A percentile compares a stretch with the other conserved stretches of the same genome.
Conservation (phyloP, 2,113 vertebrate genomes). For the Pachycephala philippinensis region DNA sequence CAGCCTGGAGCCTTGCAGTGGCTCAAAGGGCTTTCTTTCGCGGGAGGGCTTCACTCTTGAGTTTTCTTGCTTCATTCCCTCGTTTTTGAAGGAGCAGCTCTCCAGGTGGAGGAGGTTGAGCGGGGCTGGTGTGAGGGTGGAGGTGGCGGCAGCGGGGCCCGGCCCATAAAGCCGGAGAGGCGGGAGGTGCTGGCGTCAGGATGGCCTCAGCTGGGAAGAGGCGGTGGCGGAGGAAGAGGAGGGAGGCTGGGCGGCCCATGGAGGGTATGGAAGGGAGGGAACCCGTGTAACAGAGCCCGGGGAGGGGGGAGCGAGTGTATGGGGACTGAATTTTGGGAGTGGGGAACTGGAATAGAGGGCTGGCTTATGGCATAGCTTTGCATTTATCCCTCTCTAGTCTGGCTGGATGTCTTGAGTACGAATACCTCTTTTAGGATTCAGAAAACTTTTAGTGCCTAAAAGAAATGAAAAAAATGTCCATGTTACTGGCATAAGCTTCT, state of each 20-base stretch:
- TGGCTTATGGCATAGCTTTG: neutral
- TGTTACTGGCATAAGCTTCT: neutral
- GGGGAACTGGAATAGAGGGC: neutral
- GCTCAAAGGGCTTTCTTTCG: neutral
- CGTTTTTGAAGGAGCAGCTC: neutral
- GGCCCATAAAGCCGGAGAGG: neutral
- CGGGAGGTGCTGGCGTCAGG: rapidly evolving
- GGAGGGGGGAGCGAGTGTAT: rapidly evolving
- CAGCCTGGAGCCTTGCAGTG: neutral
- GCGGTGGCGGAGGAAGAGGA: neutral
- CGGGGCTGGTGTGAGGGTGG: neutral
- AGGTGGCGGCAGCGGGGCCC: neutral
- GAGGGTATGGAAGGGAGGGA: neutral
- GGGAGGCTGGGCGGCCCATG: neutral
- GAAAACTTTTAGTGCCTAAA: neutral
- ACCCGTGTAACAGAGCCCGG: rapidly evolving
- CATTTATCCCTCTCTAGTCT: neutral
- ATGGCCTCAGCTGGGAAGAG: neutral
- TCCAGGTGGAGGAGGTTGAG: neutral
- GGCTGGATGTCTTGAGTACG: too few relatives aligned
- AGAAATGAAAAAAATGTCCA: neutral
- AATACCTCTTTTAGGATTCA: neutral
- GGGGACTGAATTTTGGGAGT: rapidly evolving
- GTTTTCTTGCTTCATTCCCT: neutral
- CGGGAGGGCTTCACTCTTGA: rapidly evolving